These are phyloP conservation scores for Mechanitis mazaeus DNA, from an alignment of 2,888 invertebrate species.

Conservation along the genomic window DNA sequence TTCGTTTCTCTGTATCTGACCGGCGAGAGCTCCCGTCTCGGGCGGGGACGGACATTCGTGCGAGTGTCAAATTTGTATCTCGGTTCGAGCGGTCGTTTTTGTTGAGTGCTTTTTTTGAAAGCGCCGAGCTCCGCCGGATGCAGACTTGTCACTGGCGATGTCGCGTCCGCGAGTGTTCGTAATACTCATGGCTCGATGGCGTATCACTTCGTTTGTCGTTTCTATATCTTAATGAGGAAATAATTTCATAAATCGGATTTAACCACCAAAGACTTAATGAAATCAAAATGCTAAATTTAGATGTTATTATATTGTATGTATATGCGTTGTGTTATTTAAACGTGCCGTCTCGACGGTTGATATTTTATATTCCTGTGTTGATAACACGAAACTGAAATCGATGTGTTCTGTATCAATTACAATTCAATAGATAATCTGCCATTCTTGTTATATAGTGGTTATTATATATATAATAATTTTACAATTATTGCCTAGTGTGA, in stretches of 20 bases:
- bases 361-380: no score
- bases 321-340: slow-evolving; percentile 16
- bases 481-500: slow-evolving; percentile 36
- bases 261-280: slow-evolving; percentile 51
- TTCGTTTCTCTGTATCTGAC: slow-evolving; percentile 49
- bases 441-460: slow-evolving; percentile 49
- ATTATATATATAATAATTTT: slow-evolving; percentile 28
- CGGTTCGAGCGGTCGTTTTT: slow-evolving; percentile 33
- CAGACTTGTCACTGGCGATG: slow-evolving; percentile 43
- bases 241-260: slow-evolving; percentile 39
- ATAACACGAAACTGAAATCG: slow-evolving; percentile 39
- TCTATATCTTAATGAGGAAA: slow-evolving; percentile 28
- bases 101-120: slow-evolving; percentile 38
- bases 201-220: slow-evolving; percentile 24
- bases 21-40: slow-evolving; percentile 30
- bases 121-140: slow-evolving; percentile 38
- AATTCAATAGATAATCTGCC: slow-evolving; percentile 62
- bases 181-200: slow-evolving; percentile 39
- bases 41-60: slow-evolving; percentile 25
- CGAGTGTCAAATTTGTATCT: slow-evolving; percentile 42
- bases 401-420: slow-evolving; percentile 63
- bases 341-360: slow-evolving; percentile 9
- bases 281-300: slow-evolving; percentile 31
- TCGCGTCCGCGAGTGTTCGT: slow-evolving; percentile 28
- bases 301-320: slow-evolving; percentile 23